Evolutionary conservation across 53 echinoderm and acorn worm genomes (phyloP).

Genomic region (Hippasteria phrygiana): DNA sequence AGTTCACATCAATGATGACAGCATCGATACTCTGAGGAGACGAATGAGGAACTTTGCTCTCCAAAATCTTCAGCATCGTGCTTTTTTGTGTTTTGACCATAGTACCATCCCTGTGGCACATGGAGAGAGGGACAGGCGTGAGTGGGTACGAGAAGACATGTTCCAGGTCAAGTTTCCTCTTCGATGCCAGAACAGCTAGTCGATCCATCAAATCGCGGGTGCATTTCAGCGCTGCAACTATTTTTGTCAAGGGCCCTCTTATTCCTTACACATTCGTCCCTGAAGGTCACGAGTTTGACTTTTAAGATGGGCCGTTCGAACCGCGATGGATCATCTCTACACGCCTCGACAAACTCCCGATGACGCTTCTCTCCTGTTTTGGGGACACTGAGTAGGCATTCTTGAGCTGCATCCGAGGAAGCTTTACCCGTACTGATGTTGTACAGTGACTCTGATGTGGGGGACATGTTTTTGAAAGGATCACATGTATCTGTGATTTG

Average conservation of each 20-base stretch:
- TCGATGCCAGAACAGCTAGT: conserved; percentile 4
- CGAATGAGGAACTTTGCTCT: conserved; percentile 2
- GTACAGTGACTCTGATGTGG: background rate
- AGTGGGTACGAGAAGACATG: conserved; percentile 55
- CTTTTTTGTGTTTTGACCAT: conserved; percentile 48
- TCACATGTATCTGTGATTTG: conserved; percentile 52
- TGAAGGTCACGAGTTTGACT: conserved; percentile 66
- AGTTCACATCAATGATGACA: conserved; percentile 70
- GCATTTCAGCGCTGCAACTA: conserved; percentile 7
- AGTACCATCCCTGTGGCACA: conserved; percentile 39
- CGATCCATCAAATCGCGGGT: conserved; percentile 32
- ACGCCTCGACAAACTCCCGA: conserved; percentile 57
- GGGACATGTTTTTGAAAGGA: conserved; percentile 52
- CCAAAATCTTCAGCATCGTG: background rate
- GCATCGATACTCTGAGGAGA: conserved; percentile 41
- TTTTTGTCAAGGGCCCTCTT: background rate
- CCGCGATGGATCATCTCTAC: conserved; percentile 33
- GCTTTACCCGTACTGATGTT: conserved; percentile 65
- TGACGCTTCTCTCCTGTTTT: conserved; percentile 23
- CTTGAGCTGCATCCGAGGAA: background rate
- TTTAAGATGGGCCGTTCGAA: conserved; percentile 63
- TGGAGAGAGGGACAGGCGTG: conserved; percentile 42
- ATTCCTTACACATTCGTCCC: background rate
- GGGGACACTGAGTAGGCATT: conserved; percentile 7
- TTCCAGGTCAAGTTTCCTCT: conserved; percentile 39